These are phyloP conservation scores for Ia io DNA, from an alignment of 2,113 vertebrate genomes.

Conservation along the genomic window DNA sequence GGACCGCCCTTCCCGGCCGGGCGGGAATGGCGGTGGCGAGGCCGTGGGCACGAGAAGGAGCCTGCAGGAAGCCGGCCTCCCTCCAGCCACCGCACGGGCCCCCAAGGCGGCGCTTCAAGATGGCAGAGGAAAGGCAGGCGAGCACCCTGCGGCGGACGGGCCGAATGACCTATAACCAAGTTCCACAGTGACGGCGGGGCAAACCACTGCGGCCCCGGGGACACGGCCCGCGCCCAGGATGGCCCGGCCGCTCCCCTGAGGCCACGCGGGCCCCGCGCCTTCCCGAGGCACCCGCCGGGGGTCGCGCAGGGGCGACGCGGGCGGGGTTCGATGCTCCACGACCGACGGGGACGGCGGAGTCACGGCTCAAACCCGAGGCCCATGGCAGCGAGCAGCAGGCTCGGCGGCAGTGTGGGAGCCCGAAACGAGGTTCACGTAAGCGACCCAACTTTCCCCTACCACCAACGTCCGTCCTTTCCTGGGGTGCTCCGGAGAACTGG, in stretches of 20 bases:
- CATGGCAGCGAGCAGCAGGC: neutral
- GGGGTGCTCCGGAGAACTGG: neutral
- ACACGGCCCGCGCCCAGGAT: neutral
- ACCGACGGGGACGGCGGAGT: fast-evolving
- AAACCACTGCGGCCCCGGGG: fast-evolving
- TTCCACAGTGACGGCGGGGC: neutral
- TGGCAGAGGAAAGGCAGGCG: neutral
- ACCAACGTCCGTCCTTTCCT: conserved; percentile 64
- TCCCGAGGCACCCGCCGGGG: neutral
- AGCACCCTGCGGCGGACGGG: neutral
- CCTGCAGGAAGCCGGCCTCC: neutral
- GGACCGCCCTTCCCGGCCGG: neutral
- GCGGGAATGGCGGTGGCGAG: too few species aligned
- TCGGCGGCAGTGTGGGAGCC: fast-evolving
- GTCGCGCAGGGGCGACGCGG: neutral
- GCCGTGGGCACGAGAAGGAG: neutral
- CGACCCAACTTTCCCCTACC: conserved; percentile 8
- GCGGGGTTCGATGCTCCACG: too few species aligned
- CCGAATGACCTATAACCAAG: conserved; percentile 31
- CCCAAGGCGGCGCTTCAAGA: too few species aligned
- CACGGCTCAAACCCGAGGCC: too few species aligned
- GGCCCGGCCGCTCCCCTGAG: neutral
- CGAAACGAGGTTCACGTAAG: fast-evolving
- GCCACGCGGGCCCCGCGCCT: neutral
- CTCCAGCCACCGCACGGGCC: neutral